Conservation (phyloP, 2,888 invertebrate species). For the Nysson spinosus region DNA sequence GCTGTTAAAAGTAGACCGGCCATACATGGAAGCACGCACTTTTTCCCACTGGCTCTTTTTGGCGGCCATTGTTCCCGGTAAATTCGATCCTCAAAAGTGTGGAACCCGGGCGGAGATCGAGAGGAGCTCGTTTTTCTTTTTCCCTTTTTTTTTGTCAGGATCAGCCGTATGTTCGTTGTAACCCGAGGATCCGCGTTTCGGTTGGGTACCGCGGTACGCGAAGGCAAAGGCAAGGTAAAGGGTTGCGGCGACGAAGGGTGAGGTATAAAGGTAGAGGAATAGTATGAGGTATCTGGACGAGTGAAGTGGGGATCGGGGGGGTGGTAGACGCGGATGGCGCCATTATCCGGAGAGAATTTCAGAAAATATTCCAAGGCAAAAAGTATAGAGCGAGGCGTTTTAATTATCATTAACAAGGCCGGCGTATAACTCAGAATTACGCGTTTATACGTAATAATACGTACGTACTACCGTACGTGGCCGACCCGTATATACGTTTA, state of each 20-base stretch:
- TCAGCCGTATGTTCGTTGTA: constrained; percentile 2
- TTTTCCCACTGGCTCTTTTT: no score
- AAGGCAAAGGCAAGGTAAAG: constrained; percentile 37
- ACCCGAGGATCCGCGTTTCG: constrained; percentile 34
- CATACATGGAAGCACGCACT: no score
- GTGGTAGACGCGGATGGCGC: constrained; percentile 53
- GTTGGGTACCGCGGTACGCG: constrained; percentile 61
- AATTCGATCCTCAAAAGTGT: constrained; percentile 17
- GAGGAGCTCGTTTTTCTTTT: neutral
- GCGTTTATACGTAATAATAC: constrained; percentile 75
- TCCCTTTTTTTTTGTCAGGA: neutral
- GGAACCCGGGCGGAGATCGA: constrained; percentile 3
- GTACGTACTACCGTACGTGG: constrained; percentile 62
- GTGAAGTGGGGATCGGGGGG: constrained; percentile 11
- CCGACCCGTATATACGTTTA: constrained; percentile 43
- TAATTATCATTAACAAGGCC: constrained; percentile 77
- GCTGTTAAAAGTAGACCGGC: no score
- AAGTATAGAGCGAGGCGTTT: constrained; percentile 73
- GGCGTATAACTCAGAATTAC: constrained; percentile 76
- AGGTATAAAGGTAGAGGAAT: constrained; percentile 9
- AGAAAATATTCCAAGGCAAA: constrained; percentile 66
- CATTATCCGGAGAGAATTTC: constrained; percentile 63
- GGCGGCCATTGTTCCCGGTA: neutral
- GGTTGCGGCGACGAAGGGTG: constrained; percentile 4
- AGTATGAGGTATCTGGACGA: constrained; percentile 5